Conservation (phyloP, 1,140 invertebrate species). For the Sitobion miscanthi region DNA sequence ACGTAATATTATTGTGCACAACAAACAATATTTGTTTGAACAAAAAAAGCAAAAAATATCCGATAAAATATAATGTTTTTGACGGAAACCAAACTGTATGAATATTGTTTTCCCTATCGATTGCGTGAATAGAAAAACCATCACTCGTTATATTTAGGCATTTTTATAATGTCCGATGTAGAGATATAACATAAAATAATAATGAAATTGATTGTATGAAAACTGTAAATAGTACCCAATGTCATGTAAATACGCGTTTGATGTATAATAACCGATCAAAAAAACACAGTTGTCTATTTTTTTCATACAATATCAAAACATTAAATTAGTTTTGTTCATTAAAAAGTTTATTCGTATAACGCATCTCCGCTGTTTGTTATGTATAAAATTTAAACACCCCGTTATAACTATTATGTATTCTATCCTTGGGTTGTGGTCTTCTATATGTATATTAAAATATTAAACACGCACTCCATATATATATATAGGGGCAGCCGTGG, state of each 20-base stretch:
- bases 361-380: not conserved
- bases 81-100: not conserved
- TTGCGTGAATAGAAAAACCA: not conserved
- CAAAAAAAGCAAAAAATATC: not conserved
- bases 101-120: not conserved
- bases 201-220: not conserved
- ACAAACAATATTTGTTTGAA: not conserved
- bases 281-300: not conserved
- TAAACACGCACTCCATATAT: not conserved
- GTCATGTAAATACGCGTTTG: not conserved
- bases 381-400: not conserved
- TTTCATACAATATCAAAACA: not conserved
- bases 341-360: not conserved
- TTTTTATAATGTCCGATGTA: not conserved
- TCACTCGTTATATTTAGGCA: not conserved
- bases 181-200: not conserved
- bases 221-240: not conserved
- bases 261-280: not conserved
- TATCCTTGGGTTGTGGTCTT: not conserved
- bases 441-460: not conserved
- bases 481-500: not conserved
- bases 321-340: conserved; percentile 13
- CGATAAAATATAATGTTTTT: not conserved
- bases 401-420: not conserved
- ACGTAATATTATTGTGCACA: not conserved